phyloP scores from a whole-genome alignment of 2,888 invertebrate genomes.

The Chloroclysta siterata region DNA sequence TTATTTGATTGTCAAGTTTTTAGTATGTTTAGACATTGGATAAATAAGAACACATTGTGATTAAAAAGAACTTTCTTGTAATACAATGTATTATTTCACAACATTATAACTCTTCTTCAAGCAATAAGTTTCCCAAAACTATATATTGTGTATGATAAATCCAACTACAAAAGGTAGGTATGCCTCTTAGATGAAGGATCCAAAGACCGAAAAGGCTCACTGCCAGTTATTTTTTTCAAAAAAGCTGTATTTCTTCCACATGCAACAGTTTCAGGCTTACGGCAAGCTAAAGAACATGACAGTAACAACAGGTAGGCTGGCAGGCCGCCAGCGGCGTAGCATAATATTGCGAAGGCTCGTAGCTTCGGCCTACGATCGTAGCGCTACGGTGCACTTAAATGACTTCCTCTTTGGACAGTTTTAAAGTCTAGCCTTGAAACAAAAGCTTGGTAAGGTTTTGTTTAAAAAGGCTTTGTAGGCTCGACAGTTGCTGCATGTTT shows the following conservation, averaged over 20 bases:
- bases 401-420: constrained; percentile 54
- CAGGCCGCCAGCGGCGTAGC: constrained; percentile 71
- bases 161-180: background rate
- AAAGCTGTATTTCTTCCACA: constrained; percentile 29
- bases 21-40: too few species aligned
- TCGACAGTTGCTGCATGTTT: constrained; percentile 28
- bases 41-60: too few species aligned
- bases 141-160: background rate
- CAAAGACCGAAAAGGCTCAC: background rate
- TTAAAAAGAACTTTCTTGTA: too few species aligned
- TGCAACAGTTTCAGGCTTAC: constrained; percentile 59
- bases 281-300: constrained; percentile 60
- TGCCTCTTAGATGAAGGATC: background rate
- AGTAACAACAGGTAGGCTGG: constrained; percentile 81
- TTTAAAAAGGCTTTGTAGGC: constrained; percentile 27
- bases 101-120: too few species aligned
- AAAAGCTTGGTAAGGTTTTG: constrained; percentile 29
- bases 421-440: constrained; percentile 43
- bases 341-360: constrained; percentile 43
- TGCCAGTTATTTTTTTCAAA: constrained; percentile 5
- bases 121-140: background rate
- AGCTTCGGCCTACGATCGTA: constrained; percentile 61
- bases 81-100: too few species aligned
- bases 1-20: too few species aligned
- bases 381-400: constrained; percentile 55